phyloP scores from a whole-genome alignment of 1,140 invertebrate genomes.

The Drosophila baimaii region DNA sequence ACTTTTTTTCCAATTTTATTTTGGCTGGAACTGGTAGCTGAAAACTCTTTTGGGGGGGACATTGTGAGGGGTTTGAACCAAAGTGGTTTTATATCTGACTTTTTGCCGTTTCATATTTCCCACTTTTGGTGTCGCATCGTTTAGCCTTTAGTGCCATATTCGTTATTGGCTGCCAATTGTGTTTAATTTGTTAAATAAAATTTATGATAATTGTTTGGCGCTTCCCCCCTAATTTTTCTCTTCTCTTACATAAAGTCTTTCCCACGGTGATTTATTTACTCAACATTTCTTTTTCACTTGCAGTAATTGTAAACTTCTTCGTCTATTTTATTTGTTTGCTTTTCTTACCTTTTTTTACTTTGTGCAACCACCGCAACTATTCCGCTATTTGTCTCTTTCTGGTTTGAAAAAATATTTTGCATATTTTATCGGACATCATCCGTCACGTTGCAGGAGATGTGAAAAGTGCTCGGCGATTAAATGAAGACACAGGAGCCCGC shows the following conservation, averaged over 20 bases:
- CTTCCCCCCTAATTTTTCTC: conserved; percentile 3
- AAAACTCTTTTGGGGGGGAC: conserved; percentile 10
- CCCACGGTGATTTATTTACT: conserved; percentile 71
- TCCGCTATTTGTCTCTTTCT: conserved; percentile 29
- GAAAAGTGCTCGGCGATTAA: conserved; percentile 49
- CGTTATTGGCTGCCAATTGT: conserved; percentile 50
- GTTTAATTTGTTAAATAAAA: conserved; percentile 72
- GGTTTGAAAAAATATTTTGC: conserved; percentile 33
- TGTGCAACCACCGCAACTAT: conserved; percentile 47
- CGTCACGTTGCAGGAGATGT: conserved; percentile 54
- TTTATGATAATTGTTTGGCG: conserved; percentile 68
- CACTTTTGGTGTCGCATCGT: conserved; percentile 31
- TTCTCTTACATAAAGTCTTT: conserved; percentile 40
- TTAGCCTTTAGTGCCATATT: conserved; percentile 34
- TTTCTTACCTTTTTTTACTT: neutral
- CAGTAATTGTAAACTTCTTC: conserved; percentile 54
- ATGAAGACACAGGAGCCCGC: conserved; percentile 23
- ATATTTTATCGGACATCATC: conserved; percentile 58
- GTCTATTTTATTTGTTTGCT: conserved; percentile 4
- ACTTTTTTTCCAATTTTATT: conserved; percentile 13
- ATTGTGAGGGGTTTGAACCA: conserved; percentile 4
- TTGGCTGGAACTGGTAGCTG: conserved; percentile 25
- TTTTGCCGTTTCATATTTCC: conserved; percentile 43
- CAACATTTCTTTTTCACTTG: conserved; percentile 14
- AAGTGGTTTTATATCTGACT: conserved; percentile 44